A percentile compares a stretch with the other conserved stretches of the same genome.
Evolutionary conservation across 2,797 vertebrate species (phyloP).

Genomic region (Sebastes steindachneri): DNA sequence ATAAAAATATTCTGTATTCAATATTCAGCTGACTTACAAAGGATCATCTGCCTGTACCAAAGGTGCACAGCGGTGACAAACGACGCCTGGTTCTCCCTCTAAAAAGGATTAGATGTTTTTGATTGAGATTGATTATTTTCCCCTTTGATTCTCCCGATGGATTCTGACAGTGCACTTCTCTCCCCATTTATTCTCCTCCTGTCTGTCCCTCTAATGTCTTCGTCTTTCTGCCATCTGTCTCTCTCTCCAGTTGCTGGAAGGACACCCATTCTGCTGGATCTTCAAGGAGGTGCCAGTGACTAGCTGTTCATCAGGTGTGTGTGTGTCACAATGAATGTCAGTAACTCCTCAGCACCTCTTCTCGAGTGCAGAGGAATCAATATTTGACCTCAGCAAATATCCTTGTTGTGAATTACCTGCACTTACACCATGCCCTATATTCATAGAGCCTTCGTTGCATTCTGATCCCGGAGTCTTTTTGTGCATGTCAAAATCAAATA

Average conservation of each 20-base stretch:
- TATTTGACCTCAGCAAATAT: conserved; percentile 48
- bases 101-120: conserved; percentile 56
- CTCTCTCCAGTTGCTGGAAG: conserved; percentile 41
- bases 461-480: not conserved
- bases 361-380: not conserved
- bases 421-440: conserved; percentile 19
- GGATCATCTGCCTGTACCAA: conserved; percentile 48
- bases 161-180: conserved; percentile 41
- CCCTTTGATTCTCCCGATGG: conserved; percentile 41
- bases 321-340: conserved; percentile 37
- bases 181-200: conserved; percentile 29
- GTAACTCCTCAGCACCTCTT: conserved; percentile 13
- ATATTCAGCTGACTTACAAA: conserved; percentile 40
- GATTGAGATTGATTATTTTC: conserved; percentile 63
- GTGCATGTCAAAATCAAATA: not conserved
- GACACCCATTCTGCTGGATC: conserved; percentile 39
- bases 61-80: conserved; percentile 50
- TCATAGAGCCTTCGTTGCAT: not conserved
- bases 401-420: not conserved
- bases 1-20: conserved; percentile 25
- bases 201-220: conserved; percentile 45
- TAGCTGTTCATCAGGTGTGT: conserved; percentile 48
- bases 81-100: conserved; percentile 43
- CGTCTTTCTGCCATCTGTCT: conserved; percentile 43
- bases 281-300: conserved; percentile 16